phyloP scores from a whole-genome alignment of 2,113 vertebrate genomes.

The Balaenoptera acutorostrata region DNA sequence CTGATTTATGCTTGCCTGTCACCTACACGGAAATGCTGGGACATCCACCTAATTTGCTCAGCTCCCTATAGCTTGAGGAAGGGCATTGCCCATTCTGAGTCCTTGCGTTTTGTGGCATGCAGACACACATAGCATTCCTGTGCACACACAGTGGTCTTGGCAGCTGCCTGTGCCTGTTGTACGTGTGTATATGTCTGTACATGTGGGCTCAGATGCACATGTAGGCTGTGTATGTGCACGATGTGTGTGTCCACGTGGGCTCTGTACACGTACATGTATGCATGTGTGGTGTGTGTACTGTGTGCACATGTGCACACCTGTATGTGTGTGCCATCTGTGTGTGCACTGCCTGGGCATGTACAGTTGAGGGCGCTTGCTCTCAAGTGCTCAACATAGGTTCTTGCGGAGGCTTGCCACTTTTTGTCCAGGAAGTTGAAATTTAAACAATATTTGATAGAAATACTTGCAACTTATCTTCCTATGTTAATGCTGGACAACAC shows the following conservation, averaged over 20 bases:
- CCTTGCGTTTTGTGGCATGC: no score
- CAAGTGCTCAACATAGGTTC: neutral
- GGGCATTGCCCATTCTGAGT: neutral
- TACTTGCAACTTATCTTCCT: neutral
- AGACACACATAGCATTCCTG: rapidly evolving
- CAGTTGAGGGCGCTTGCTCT: neutral
- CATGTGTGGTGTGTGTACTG: no score
- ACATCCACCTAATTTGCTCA: neutral
- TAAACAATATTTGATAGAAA: neutral
- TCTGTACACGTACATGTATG: neutral
- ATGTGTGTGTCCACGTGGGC: neutral
- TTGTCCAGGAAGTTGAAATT: neutral
- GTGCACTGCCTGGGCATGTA: neutral
- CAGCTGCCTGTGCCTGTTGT: neutral
- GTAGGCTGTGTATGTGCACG: neutral
- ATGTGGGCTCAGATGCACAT: neutral
- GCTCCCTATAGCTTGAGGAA: neutral
- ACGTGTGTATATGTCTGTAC: neutral
- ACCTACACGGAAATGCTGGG: neutral
- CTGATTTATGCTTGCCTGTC: neutral
- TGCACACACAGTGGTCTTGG: no score
- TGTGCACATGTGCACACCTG: neutral
- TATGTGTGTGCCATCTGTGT: neutral
- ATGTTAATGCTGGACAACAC: neutral
- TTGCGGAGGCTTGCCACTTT: neutral